phyloP scores from a whole-genome alignment of 2,113 vertebrate genomes.

The Acanthochromis polyacanthus region DNA sequence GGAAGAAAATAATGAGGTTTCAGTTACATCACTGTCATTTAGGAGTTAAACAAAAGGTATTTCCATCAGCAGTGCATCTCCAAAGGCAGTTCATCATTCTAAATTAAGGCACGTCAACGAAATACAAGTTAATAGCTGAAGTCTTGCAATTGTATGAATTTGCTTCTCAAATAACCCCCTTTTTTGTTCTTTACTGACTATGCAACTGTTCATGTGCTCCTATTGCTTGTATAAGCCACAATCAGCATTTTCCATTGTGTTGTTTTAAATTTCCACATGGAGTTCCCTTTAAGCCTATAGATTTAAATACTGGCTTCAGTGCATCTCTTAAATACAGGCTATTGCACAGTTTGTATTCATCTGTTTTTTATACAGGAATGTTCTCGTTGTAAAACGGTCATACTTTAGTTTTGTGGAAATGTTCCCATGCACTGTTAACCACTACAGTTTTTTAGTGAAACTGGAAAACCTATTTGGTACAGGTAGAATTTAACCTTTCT shows the following conservation, averaged over 20 bases:
- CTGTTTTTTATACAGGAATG: constrained; percentile 38
- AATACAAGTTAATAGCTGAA: not conserved
- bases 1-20: constrained; percentile 20
- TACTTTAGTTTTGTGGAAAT: constrained; percentile 37
- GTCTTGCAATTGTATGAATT: not conserved
- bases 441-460: constrained; percentile 20
- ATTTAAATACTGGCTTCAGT: constrained; percentile 12
- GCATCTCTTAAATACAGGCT: constrained; percentile 14
- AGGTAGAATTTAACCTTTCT: constrained; percentile 14
- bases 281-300: constrained; percentile 17
- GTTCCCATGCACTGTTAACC: constrained; percentile 35
- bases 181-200: not conserved
- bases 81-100: not conserved
- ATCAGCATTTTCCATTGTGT: constrained; percentile 38
- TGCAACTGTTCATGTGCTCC: not conserved
- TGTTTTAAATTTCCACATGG: constrained; percentile 12
- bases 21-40: not conserved
- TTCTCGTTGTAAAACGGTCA: constrained; percentile 27
- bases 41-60: not conserved
- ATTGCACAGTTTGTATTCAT: constrained; percentile 33
- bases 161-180: not conserved
- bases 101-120: not conserved
- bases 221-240: not conserved
- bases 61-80: not conserved
- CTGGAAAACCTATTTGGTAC: constrained; percentile 39